Evolutionary conservation across 2,797 vertebrate species (phyloP), one percentile per base, ranked within the genome.

Genomic region (Smutsia temminckii): DNA sequence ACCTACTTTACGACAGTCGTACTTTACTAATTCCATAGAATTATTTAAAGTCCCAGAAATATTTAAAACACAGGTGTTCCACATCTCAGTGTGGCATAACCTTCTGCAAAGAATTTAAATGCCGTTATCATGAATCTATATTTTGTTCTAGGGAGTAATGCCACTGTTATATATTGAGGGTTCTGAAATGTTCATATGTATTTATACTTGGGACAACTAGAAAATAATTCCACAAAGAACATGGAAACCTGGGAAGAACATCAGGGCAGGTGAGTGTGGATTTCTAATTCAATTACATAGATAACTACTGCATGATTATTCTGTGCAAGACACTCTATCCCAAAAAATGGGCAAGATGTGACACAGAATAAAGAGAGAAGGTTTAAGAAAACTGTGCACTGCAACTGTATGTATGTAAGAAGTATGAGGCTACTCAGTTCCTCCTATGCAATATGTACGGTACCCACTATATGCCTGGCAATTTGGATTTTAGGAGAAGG

Each of bases 191-290:
- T 66, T 77, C 55, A 40, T 74, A 55, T 81, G 66, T 63, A 87
- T 81, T 93, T 78, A 51, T 27, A 64, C 34, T 85, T 95, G 66
- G 78, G 93, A 95, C 88, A 79, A 53, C 14, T 64, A 93, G 59
- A 75, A 89, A 90, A 87, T 51, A 75, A 79, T 78, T 92, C 85
- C 77, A 95, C 10, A 79, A 78, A 69, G 78, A 80, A 69, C 46
- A 71, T 46, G 37, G 53, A 85, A 91, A 75, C 53, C 66, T 51
- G 25, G 59, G 40, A 89, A 86, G 74, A 93, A 49, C 23, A 80
- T 46, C 27, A 34, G 61, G 53, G n/a, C 20, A 74, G 68, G 10
- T 57, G 10, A 71, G 25, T 84, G 61, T 63, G 84, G 20, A 83
- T 61, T 90, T 71, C 78, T 27, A 68, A 79, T 57, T 75, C 53